Evolutionary conservation across 2,797 vertebrate species (phyloP), one percentile per base, ranked within the genome.

Genomic region (Cryptoprocta ferox): DNA sequence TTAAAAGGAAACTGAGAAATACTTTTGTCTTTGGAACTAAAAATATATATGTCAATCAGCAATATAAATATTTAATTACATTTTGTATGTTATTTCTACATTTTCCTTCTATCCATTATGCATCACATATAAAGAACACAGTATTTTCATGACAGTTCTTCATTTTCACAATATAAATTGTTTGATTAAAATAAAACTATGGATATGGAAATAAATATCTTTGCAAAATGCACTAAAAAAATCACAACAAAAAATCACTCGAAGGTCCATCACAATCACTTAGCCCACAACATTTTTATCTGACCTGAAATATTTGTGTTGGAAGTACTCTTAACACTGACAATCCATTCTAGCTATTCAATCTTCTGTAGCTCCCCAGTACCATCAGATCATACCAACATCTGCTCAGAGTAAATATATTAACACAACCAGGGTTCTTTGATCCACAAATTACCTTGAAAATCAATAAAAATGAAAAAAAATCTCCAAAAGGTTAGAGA

Each of bases 1-100:
- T 81, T 78, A 89, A 85, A 82, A 84, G n/a, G 24, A 56, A 96
- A n/a, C 48, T 88, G 10, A 70, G 19, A 89, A 83, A 78, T 79
- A 70, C 28, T 45, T 1, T 12, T 86, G 8, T 53, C 19, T 71
- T 87, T 83, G 2, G 78, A 81, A 92, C 39, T 80, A 86, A 82
- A 89, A 80, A 50, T 73, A 71, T 24, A 6, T 68, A 66, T 92
- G 61, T 32, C 14, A 86, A 30, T 70, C 30, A 84, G 30, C 5
- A 78, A 65, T 30, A 37, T 6, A 61, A 66, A 50, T 66, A 35
- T 89, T 78, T 92, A 68, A 39, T n/a, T 89, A 26, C 7, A 65
- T 48, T 42, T 6, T 73, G 18, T 89, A 66, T 45, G 2, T 53
- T 80, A 83, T 73, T 65, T 63, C 73, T 70, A 32, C 82, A 8